Percentiles rank a stretch among this genome's conserved stretches.
Conservation (phyloP, 2,888 invertebrate species). For the Epinotia ramella region DNA sequence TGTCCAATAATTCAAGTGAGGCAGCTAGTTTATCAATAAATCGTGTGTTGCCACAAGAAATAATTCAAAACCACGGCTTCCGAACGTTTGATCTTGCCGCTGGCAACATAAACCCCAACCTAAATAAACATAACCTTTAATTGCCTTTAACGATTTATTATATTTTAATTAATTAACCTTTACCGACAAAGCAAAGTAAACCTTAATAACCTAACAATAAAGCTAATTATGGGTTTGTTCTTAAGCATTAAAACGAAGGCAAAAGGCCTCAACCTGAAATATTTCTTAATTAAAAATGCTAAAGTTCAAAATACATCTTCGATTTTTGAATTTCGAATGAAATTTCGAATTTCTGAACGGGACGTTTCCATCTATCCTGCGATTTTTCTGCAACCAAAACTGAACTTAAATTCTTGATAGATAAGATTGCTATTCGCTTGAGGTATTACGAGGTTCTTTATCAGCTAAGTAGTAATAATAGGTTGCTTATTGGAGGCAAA, state of each 20-base stretch:
- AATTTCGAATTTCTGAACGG: conserved; percentile 39
- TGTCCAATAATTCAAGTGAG: conserved; percentile 23
- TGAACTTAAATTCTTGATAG: background rate
- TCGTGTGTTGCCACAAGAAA: conserved; percentile 39
- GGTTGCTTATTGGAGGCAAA: conserved; percentile 67
- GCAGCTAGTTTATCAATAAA: conserved; percentile 43
- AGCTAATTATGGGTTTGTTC: conserved; percentile 8
- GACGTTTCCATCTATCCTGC: conserved; percentile 27
- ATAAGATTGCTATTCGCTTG: conserved; percentile 48
- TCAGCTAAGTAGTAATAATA: conserved; percentile 63
- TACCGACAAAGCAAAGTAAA: conserved; percentile 11
- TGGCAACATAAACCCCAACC: conserved; percentile 47
- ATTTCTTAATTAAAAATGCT: conserved; percentile 41
- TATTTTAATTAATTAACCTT: conserved; percentile 47
- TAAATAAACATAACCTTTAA: conserved; percentile 56
- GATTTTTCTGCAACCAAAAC: conserved; percentile 38
- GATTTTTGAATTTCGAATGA: conserved; percentile 31
- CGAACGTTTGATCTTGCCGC: conserved; percentile 44
- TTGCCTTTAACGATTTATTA: conserved; percentile 52
- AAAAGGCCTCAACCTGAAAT: conserved; percentile 28
- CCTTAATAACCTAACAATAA: background rate
- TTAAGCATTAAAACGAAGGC: conserved; percentile 26
- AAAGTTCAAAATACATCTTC: conserved; percentile 42
- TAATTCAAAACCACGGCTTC: conserved; percentile 45
- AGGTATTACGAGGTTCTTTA: conserved; percentile 56